phyloP scores from a whole-genome alignment of 53 echinoderm and acorn worm genomes.

The Echinarachnius parma region DNA sequence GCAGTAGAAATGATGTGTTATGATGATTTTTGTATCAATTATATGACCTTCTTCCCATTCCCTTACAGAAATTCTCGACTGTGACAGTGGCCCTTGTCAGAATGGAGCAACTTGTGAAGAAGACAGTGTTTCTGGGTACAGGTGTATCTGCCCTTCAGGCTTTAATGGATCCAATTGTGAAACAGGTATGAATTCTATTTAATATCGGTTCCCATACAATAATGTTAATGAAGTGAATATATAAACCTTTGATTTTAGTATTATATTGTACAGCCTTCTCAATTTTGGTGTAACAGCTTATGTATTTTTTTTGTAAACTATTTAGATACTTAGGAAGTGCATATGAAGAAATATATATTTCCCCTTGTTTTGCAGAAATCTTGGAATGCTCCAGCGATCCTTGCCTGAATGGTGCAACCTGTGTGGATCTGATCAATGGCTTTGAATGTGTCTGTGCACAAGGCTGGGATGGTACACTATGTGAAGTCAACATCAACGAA shows the following conservation, averaged over 20 bases:
- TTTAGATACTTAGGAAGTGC: too few species aligned
- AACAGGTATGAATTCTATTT: slow-evolving; percentile 7
- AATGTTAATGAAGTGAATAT: too few species aligned
- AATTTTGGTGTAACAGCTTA: too few species aligned
- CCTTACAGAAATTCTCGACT: slow-evolving; percentile 53
- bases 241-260: too few species aligned
- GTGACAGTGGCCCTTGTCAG: slow-evolving; percentile 64
- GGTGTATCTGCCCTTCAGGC: slow-evolving; percentile 44
- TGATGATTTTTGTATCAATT: too few species aligned
- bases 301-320: too few species aligned
- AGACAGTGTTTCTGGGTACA: slow-evolving; percentile 8
- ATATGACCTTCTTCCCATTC: too few species aligned
- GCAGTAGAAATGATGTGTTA: too few species aligned
- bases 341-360: slow-evolving; percentile 14
- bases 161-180: slow-evolving; percentile 56
- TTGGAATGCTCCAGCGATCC: slow-evolving; percentile 49
- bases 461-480: slow-evolving; percentile 47
- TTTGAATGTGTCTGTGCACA: slow-evolving; percentile 39
- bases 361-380: neutral
- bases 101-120: slow-evolving; percentile 65
- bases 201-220: neutral
- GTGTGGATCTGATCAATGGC: slow-evolving; percentile 44
- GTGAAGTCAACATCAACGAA: slow-evolving; percentile 20
- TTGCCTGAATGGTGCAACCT: slow-evolving; percentile 58
- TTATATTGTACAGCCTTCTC: too few species aligned